Evolutionary conservation across 2,797 vertebrate species (phyloP), one percentile per base, ranked within the genome.

Genomic region (Pseudomugil gertrudae): DNA sequence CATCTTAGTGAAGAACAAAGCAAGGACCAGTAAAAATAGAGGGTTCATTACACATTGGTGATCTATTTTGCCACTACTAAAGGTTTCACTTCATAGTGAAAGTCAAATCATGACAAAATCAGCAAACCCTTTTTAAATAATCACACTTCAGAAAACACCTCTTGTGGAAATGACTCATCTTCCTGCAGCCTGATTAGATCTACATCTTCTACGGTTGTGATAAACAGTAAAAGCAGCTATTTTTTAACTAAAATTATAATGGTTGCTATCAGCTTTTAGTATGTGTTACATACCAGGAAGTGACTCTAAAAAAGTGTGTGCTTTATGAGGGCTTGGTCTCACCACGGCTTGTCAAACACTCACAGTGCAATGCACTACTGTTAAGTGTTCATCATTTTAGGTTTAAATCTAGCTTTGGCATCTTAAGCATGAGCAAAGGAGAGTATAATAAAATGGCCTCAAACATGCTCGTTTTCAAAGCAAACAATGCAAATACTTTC

Each of bases 151-250:
- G 23, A 68, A 78, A 69, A 63, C 71, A 63, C 48, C 51, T 68
- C 7, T 57, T 56, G 71, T 81, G 3, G 40, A 54, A 56, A 60
- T 77, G 69, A 81, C 77, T 70, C 17, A 83, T 57, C 76, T 83
- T 78, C 58, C 36, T 53, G 23, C 3, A 38, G 57, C 48, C 55
- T 66, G 47, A 64, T 66, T 50, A 78, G 30, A 51, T 72, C 17
- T 38, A 40, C 21, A 1, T 73, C 64, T 72, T 51, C n/a, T 56
- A 24, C 30, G 21, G 45, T 0, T 19, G 24, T 26, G 57, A 64
- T 63, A 40, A 72, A 67, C 26, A 30, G 53, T 24, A 45, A 5
- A 1, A 0, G 11, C 21, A 52, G 48, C 19, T 19, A 35, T 30
- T 26, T 67, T 55, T n/a, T 53, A 70, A 79, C 17, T 26, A 5